Conservation (phyloP, 2,888 invertebrate species). For the Archips xylosteana region DNA sequence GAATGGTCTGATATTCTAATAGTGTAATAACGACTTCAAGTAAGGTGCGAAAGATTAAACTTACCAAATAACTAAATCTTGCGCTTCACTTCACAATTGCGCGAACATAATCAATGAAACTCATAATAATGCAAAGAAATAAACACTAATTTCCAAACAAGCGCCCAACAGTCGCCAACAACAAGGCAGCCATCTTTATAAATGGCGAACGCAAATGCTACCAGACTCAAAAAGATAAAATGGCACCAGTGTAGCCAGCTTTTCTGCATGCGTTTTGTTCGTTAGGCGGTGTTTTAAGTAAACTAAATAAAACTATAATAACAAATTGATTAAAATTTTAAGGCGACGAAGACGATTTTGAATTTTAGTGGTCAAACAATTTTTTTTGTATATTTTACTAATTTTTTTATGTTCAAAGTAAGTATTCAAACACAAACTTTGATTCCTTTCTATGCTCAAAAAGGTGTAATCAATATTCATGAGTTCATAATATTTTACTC, state of each 20-base stretch:
- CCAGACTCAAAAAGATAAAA: slow-evolving; percentile 42
- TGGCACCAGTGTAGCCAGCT: slow-evolving; percentile 40
- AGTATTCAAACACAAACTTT: too few species aligned
- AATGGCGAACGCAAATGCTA: slow-evolving; percentile 63
- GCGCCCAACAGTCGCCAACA: slow-evolving; percentile 82
- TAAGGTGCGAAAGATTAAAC: slow-evolving; percentile 48
- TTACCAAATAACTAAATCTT: slow-evolving; percentile 65
- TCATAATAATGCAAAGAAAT: slow-evolving; percentile 73
- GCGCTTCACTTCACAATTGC: slow-evolving; percentile 56
- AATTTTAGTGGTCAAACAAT: too few species aligned
- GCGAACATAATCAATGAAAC: slow-evolving; percentile 60
- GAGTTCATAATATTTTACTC: too few species aligned
- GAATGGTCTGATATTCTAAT: slow-evolving; percentile 55
- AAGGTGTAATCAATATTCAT: too few species aligned
- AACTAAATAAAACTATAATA: too few species aligned
- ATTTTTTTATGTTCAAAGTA: too few species aligned
- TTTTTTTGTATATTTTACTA: too few species aligned
- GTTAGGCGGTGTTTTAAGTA: neutral
- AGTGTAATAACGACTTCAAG: slow-evolving; percentile 38
- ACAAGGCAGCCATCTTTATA: slow-evolving; percentile 82
- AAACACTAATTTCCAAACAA: slow-evolving; percentile 80
- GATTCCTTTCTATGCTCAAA: too few species aligned
- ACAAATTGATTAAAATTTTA: too few species aligned
- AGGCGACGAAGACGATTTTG: too few species aligned
- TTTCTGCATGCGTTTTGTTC: slow-evolving; percentile 21